phyloP scores from a whole-genome alignment of 2,888 invertebrate species.

The Philereme vetulata region DNA sequence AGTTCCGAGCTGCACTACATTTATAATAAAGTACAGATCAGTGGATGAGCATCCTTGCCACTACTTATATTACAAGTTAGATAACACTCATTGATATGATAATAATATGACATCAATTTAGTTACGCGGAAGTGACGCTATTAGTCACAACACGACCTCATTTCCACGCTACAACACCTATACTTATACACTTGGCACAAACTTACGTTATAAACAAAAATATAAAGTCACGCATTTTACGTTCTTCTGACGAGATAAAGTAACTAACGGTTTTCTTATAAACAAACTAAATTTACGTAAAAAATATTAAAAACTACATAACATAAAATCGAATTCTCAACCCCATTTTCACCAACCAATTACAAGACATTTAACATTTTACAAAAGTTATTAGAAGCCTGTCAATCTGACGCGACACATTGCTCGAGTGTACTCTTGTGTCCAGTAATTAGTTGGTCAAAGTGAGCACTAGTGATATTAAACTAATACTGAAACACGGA shows the following conservation, averaged over 20 bases:
- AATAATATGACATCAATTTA: constrained; percentile 51
- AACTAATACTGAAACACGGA: constrained; percentile 77
- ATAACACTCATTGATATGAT: constrained; percentile 52
- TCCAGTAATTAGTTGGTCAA: too few relatives aligned
- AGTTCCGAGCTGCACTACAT: too few relatives aligned
- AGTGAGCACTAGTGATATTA: constrained; percentile 64
- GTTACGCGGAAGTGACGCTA: constrained; percentile 54
- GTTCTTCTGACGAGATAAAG: constrained; percentile 52
- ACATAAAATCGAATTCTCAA: constrained; percentile 71
- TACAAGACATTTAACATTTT: too few relatives aligned
- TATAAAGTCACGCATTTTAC: constrained; percentile 48
- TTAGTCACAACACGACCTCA: constrained; percentile 14
- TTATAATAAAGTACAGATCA: not conserved
- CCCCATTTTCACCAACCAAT: too few relatives aligned
- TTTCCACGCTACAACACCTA: constrained; percentile 48
- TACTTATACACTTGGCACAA: constrained; percentile 35
- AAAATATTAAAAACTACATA: constrained; percentile 76
- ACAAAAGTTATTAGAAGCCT: too few relatives aligned
- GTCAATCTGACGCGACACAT: too few relatives aligned
- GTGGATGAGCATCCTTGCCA: constrained; percentile 5
- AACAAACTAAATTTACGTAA: constrained; percentile 70
- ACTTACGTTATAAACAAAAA: constrained; percentile 49
- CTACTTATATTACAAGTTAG: constrained; percentile 11
- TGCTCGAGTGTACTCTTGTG: too few relatives aligned
- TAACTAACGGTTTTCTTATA: constrained; percentile 65